Conservation (phyloP, 2,888 invertebrate species). For the Cyrtodaria siliqua region DNA sequence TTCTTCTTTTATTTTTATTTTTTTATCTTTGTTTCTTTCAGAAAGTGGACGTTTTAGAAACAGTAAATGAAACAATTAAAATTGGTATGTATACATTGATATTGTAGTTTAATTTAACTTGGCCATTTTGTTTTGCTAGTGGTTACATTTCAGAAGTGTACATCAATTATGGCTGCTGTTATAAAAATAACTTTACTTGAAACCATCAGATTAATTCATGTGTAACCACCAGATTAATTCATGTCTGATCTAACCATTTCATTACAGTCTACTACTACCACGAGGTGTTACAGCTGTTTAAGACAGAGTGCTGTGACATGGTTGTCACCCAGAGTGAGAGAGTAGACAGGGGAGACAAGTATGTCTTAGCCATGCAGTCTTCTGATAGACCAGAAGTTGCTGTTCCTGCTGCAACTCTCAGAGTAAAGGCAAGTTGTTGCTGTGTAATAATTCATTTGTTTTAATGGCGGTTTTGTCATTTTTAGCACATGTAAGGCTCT, state of each 20-base stretch:
- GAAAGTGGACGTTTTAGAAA: slow-evolving; percentile 82
- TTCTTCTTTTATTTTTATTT: too few species aligned
- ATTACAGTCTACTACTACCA: slow-evolving; percentile 82
- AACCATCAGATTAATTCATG: too few species aligned
- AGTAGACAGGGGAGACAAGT: slow-evolving; percentile 77
- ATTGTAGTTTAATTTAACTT: too few species aligned
- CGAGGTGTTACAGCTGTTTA: slow-evolving; percentile 81
- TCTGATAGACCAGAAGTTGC: slow-evolving; percentile 63
- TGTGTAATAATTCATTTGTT: too few species aligned
- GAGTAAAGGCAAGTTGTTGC: slow-evolving; percentile 61
- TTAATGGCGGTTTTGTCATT: too few species aligned
- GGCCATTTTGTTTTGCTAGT: too few species aligned
- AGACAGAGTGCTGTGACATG: slow-evolving; percentile 80
- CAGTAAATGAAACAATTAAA: slow-evolving; percentile 75
- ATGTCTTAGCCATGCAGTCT: slow-evolving; percentile 78
- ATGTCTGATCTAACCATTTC: too few species aligned
- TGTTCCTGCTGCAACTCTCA: slow-evolving; percentile 59
- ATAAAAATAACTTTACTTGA: too few species aligned
- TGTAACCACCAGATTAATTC: too few species aligned
- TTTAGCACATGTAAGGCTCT: too few species aligned
- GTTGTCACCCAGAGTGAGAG: slow-evolving; percentile 81
- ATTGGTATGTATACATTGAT: slow-evolving; percentile 78
- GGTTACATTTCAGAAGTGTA: too few species aligned
- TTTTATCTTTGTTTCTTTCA: slow-evolving; percentile 55
- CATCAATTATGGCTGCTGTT: too few species aligned